Evolutionary conservation across 1,140 invertebrate species (phyloP), one percentile per base, ranked within the genome.

Genomic region (Euborellia annulipes): DNA sequence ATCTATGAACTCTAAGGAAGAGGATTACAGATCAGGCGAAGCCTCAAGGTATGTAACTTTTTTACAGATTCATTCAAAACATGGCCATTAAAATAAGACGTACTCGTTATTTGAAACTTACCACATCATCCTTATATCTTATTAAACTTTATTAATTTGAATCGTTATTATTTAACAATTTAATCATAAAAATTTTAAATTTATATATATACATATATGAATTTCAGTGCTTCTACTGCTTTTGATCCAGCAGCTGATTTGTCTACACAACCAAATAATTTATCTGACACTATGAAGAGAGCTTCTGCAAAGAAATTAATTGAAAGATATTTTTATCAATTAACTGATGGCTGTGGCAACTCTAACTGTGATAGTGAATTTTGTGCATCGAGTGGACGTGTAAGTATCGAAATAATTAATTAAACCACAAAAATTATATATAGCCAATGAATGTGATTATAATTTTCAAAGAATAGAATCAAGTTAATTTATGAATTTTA

Each of bases 311-410:
- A 79, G 61, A 82, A 86, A 63, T 67, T 90, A 36, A 92, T 93
- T 49, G 85, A 91, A 62, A 76, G 82, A 52, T 93, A 92, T 64
- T 94, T 92, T 62, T 88, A 87, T 65, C 86, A 92, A 66, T 67
- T 94, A 45, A 80, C 81, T 11, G 80, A 90, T 62, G 89, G 89
- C 47, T 94, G 89, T 68, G 88, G 88, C 6, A 85, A 90, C 61
- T 66, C 74, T 7, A 68, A 75, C 44, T 93, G 89, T 66, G 71
- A 75, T 51, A 94, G 93, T 68, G 71, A 76, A 55, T 71, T 82
- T 60, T 94, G 89, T 73, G 84, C 84, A 48, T 93, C 88, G 18
- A 89, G 85, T 65, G 82, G 82, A 57, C 75, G 82, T 63, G 82
- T 88, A 66, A 58, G 52, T 59, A n/a, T 9, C 9, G 9, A 34